phyloP scores from a whole-genome alignment of 2,113 vertebrate species.

The Amia ocellicauda region DNA sequence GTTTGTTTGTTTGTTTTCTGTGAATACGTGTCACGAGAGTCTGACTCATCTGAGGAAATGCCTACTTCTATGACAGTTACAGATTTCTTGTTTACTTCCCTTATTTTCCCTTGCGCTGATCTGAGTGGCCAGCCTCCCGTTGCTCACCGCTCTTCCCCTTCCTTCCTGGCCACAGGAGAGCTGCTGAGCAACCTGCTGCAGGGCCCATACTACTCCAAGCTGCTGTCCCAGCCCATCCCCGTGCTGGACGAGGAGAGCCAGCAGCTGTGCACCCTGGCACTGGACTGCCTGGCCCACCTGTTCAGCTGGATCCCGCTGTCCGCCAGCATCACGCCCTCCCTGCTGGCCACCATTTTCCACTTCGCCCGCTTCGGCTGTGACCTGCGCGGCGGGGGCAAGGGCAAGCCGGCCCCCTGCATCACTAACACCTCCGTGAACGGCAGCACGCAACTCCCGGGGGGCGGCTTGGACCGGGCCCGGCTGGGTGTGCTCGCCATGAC shows the following conservation, averaged over 20 bases:
- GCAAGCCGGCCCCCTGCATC: conserved; percentile 54
- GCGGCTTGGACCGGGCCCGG: conserved; percentile 71
- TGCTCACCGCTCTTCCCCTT: conserved; percentile 3
- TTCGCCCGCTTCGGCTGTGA: conserved; percentile 96
- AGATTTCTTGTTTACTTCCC: not conserved
- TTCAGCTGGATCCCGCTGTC: conserved; percentile 99
- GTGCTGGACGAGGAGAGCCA: conserved; percentile 87
- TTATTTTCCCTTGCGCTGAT: conserved; percentile 5
- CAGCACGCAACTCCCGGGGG: conserved; percentile 59
- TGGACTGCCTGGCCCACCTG: conserved; percentile 96
- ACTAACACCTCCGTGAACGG: conserved; percentile 71
- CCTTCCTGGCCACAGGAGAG: conserved; percentile 41
- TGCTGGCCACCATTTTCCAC: conserved; percentile 95
- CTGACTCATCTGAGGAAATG: too few species aligned
- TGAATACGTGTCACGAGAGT: too few species aligned
- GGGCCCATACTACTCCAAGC: conserved; percentile 81
- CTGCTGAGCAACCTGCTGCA: conserved; percentile 83
- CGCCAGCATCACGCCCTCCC: conserved; percentile 90
- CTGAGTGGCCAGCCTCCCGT: conserved; percentile 12
- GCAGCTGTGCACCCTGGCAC: conserved; percentile 83
- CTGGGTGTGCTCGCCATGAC: conserved; percentile 93
- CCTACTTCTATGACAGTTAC: too few species aligned
- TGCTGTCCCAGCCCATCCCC: conserved; percentile 85
- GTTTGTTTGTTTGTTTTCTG: too few species aligned
- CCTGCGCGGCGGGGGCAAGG: conserved; percentile 66